phyloP scores from a whole-genome alignment of 2,797 vertebrate genomes.

The Malacoraja senta region DNA sequence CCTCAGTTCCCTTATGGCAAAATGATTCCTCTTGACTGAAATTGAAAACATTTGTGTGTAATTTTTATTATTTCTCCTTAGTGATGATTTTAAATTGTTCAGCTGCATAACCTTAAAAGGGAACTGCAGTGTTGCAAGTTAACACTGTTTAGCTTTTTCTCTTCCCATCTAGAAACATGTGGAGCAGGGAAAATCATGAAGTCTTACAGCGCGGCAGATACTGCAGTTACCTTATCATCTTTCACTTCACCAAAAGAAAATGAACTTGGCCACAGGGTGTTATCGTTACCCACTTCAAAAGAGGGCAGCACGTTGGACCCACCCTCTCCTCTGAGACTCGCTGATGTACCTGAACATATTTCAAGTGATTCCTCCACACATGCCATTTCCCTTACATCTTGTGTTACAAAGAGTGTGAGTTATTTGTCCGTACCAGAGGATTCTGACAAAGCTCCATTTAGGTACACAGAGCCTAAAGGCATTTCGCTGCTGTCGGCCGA shows the following conservation, averaged over 20 bases:
- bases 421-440: slow-evolving; percentile 76
- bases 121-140: slow-evolving; percentile 40
- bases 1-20: background rate
- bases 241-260: slow-evolving; percentile 59
- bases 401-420: slow-evolving; percentile 70
- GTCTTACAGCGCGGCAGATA: slow-evolving; percentile 68
- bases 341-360: slow-evolving; percentile 68
- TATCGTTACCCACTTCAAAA: slow-evolving; percentile 57
- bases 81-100: background rate
- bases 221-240: slow-evolving; percentile 64
- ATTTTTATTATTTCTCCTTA: slow-evolving; percentile 44
- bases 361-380: slow-evolving; percentile 75
- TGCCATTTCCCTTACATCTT: slow-evolving; percentile 75
- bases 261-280: slow-evolving; percentile 61
- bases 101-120: slow-evolving; percentile 43
- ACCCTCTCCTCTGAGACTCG: slow-evolving; percentile 66
- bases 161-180: slow-evolving; percentile 64
- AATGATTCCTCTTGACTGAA: slow-evolving; percentile 6
- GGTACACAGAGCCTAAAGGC: slow-evolving; percentile 83
- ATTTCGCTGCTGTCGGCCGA: slow-evolving; percentile 83
- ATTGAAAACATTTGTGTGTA: slow-evolving; percentile 42
- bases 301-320: slow-evolving; percentile 67
- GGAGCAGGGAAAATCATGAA: slow-evolving; percentile 73
- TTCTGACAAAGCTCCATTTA: slow-evolving; percentile 71
- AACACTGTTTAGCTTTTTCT: slow-evolving; percentile 37